Evolutionary conservation across 2,888 invertebrate species (phyloP).

Genomic region (Synanthedon vespiformis): DNA sequence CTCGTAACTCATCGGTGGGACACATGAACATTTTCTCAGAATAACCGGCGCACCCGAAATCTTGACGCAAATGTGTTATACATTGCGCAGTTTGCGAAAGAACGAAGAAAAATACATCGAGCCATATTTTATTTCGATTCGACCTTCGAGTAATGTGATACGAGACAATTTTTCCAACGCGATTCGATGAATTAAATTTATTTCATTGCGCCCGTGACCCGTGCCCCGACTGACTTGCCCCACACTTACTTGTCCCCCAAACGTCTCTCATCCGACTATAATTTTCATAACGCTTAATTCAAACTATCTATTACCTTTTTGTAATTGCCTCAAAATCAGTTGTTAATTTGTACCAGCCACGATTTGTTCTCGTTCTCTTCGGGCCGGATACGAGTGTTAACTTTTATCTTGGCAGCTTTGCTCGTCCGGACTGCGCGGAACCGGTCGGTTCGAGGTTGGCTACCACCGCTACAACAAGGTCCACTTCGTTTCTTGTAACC

Average conservation of each 20-base stretch:
- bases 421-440: constrained; percentile 34
- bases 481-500: neutral
- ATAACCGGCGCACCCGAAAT: constrained; percentile 7
- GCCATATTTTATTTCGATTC: neutral
- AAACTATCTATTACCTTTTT: neutral
- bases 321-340: neutral
- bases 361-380: constrained; percentile 12
- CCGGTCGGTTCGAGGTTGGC: constrained; percentile 49
- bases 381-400: constrained; percentile 27
- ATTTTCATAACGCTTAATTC: neutral
- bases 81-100: neutral
- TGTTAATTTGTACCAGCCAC: constrained; percentile 1
- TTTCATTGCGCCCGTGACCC: constrained; percentile 11
- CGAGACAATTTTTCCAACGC: constrained; percentile 6
- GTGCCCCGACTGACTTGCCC: constrained; percentile 9
- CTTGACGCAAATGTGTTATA: constrained; percentile 3
- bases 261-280: neutral
- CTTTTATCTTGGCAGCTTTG: constrained; percentile 34
- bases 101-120: neutral
- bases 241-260: constrained; percentile 2
- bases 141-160: neutral
- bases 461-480: constrained; percentile 15
- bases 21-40: constrained; percentile 6
- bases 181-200: constrained; percentile 19
- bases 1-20: constrained; percentile 6